phyloP scores from a whole-genome alignment of 2,888 invertebrate genomes.

The Opisthograptis luteolata region DNA sequence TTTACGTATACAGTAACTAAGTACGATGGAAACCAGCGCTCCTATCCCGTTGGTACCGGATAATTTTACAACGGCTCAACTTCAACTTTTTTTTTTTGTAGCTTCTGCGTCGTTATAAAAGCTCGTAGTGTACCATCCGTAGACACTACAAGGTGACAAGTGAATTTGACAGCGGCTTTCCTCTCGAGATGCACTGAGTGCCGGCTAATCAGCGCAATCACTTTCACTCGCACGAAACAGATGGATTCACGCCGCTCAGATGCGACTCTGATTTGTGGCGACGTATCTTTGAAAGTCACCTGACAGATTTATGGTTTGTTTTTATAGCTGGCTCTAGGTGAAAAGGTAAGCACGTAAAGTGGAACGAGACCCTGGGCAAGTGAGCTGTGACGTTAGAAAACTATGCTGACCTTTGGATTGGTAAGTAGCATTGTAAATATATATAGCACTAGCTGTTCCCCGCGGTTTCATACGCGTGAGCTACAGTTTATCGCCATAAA shows the following conservation, averaged over 20 bases:
- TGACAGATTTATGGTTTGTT: constrained; percentile 52
- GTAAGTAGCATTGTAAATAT: too few relatives aligned
- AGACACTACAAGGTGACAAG: constrained; percentile 51
- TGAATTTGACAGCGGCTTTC: constrained; percentile 61
- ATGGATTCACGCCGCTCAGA: constrained; percentile 33
- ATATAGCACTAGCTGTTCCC: too few relatives aligned
- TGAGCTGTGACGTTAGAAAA: constrained; percentile 14
- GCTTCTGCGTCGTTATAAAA: too few relatives aligned
- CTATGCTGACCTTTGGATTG: constrained; percentile 1
- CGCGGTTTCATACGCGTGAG: too few relatives aligned
- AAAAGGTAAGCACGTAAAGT: constrained; percentile 12
- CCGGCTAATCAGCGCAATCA: constrained; percentile 56
- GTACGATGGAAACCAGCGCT: too few relatives aligned
- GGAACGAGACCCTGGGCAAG: neutral
- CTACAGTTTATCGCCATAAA: neutral
- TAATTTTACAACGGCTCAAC: too few relatives aligned
- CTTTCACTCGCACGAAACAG: constrained; percentile 53
- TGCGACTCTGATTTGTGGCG: constrained; percentile 45
- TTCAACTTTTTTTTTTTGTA: too few relatives aligned
- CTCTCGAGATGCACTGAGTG: constrained; percentile 44
- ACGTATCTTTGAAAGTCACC: constrained; percentile 48
- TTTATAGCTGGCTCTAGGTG: constrained; percentile 31
- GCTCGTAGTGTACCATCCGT: constrained; percentile 35
- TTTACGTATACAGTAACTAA: too few relatives aligned
- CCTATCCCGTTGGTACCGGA: too few relatives aligned